A percentile compares a stretch with the other conserved stretches of the same genome.
Evolutionary conservation across 2,113 vertebrate genomes (phyloP).

Genomic region (Oryctolagus cuniculus): mOryCun1.1 NC_091434.1:163998501-163999000

Average conservation of each 20-base stretch:
- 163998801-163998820: neutral
- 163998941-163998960: too few relatives aligned
- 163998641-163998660: neutral
- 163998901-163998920: too few relatives aligned
- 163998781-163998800: neutral
- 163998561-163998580: neutral
- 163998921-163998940: too few relatives aligned
- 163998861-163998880: too few relatives aligned
- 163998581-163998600: conserved; percentile 1
- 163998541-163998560: neutral
- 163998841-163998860: too few relatives aligned
- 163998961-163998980: too few relatives aligned
- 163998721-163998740: neutral
- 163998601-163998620: neutral
- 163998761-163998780: conserved; percentile 34
- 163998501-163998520: neutral
- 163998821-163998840: too few relatives aligned
- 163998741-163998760: neutral
- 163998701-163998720: neutral
- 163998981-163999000: too few relatives aligned
- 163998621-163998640: neutral
- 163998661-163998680: neutral
- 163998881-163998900: too few relatives aligned
- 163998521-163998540: neutral
- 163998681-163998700: neutral